Conservation (phyloP, 2,113 vertebrate genomes). For the Triplophysa siluroides region DNA sequence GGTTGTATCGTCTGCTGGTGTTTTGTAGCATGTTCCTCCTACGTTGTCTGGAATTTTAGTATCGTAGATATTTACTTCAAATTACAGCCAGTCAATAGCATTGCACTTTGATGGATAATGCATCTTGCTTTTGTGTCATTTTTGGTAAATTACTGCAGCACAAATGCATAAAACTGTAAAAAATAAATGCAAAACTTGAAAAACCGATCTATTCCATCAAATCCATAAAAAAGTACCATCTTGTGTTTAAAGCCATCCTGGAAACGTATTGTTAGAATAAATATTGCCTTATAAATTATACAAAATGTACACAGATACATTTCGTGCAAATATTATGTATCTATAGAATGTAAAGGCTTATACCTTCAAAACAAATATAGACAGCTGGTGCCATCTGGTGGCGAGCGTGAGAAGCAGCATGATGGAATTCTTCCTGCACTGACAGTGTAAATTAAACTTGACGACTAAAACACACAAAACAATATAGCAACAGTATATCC, state of each 20-base stretch:
- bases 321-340: not conserved
- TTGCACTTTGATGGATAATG: not conserved
- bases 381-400: slow-evolving; percentile 50
- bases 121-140: not conserved
- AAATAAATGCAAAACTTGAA: not conserved
- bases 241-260: not conserved
- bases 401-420: not conserved
- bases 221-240: not conserved
- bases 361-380: slow-evolving; percentile 9
- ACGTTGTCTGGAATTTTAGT: not conserved
- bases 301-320: not conserved
- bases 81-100: not conserved
- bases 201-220: not conserved
- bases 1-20: not conserved
- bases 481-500: not conserved
- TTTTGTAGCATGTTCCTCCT: not conserved
- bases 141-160: not conserved
- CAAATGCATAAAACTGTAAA: not conserved
- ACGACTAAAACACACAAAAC: too few relatives aligned
- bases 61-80: too few relatives aligned
- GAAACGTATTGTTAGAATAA: not conserved
- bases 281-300: not conserved
- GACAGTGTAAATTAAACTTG: not conserved
- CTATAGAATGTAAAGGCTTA: not conserved
- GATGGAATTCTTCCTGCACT: not conserved